These are phyloP conservation scores for Trachelus troglodyta DNA, from an alignment of 2,888 invertebrate species.

Conservation along the genomic window DNA sequence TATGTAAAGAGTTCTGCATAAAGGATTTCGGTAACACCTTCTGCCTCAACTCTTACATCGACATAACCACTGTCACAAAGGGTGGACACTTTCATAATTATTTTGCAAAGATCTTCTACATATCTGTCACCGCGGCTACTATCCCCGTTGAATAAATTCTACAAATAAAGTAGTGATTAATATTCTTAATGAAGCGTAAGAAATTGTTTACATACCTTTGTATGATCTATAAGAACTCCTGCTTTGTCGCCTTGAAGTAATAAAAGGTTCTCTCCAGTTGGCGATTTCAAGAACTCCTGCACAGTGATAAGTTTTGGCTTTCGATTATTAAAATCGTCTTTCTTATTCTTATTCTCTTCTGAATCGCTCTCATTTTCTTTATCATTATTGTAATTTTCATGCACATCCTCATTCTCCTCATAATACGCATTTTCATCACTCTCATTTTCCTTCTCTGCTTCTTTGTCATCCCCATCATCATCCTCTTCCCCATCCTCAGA, in stretches of 20 bases:
- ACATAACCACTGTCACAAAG: constrained; percentile 70
- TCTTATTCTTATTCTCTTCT: constrained; percentile 52
- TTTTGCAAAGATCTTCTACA: constrained; percentile 62
- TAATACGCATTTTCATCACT: constrained; percentile 35
- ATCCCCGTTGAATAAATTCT: constrained; percentile 15
- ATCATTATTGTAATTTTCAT: constrained; percentile 50
- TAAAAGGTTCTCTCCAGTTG: constrained; percentile 68
- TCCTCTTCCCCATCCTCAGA: constrained; percentile 67
- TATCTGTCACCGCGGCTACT: constrained; percentile 38
- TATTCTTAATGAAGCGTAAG: constrained; percentile 3
- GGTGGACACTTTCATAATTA: constrained; percentile 70
- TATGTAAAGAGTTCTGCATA: constrained; percentile 70
- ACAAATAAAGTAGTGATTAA: background rate
- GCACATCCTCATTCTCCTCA: constrained; percentile 34
- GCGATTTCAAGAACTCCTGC: constrained; percentile 66
- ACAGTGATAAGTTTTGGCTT: constrained; percentile 49
- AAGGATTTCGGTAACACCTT: constrained; percentile 67
- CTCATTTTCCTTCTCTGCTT: constrained; percentile 59
- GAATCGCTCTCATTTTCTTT: constrained; percentile 52
- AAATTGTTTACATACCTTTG: constrained; percentile 39
- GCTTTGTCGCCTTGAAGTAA: constrained; percentile 63
- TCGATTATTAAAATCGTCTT: constrained; percentile 30
- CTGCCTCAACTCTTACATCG: constrained; percentile 66
- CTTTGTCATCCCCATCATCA: constrained; percentile 53
- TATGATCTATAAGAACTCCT: constrained; percentile 46